These are phyloP conservation scores for Pentalonia nigronervosa DNA, from an alignment of 1,140 invertebrate genomes.

Conservation along the genomic window DNA sequence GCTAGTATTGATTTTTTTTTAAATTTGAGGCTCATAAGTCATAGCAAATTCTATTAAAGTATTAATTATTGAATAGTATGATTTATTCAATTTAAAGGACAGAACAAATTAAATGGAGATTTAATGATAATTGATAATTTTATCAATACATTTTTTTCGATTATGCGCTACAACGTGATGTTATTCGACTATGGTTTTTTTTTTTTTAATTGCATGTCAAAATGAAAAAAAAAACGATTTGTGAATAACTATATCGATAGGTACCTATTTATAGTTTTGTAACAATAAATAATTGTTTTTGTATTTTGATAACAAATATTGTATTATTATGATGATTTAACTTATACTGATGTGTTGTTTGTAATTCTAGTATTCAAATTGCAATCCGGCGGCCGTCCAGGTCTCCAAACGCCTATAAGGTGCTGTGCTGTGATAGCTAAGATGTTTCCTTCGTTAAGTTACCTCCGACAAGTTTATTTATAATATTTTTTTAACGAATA, in stretches of 20 bases:
- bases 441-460: conserved; percentile 58
- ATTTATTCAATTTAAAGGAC: background rate
- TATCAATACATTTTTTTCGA: background rate
- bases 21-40: no score
- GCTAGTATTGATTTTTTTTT: background rate
- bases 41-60: background rate
- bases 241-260: background rate
- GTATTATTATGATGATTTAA: background rate
- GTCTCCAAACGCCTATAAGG: conserved; percentile 56
- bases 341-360: conserved; percentile 63
- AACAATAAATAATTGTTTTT: background rate
- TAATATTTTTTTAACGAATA: conserved; percentile 57
- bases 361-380: conserved; percentile 53
- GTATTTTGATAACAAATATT: background rate
- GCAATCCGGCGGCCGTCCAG: conserved; percentile 56
- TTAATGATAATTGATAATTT: background rate
- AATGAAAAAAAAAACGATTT: background rate
- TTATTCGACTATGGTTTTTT: background rate
- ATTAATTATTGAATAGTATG: background rate
- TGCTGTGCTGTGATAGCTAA: conserved; percentile 58
- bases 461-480: conserved; percentile 55
- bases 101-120: background rate
- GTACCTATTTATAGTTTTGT: background rate
- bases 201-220: background rate
- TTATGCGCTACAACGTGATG: background rate